Percentiles rank a stretch among this genome's conserved stretches.
phyloP scores from a whole-genome alignment of 23 tunicate species.

The Aplidium turbinatum region DNA sequence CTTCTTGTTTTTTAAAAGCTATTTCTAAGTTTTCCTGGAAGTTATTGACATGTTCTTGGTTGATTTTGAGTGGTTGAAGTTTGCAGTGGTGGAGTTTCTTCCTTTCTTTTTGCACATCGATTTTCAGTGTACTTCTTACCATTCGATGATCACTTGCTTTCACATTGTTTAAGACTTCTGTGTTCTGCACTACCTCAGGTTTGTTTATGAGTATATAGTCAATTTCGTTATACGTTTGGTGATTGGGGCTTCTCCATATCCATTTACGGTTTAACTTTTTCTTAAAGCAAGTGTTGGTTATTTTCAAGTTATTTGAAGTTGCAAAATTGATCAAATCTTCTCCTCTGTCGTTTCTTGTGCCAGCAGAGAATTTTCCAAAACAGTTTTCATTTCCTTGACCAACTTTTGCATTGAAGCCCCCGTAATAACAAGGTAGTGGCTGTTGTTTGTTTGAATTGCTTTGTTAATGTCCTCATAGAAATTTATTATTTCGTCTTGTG shows the following conservation, averaged over 20 bases:
- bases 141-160: constrained; percentile 15
- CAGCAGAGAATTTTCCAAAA: constrained; percentile 1
- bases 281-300: constrained; percentile 5
- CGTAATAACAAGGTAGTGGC: constrained; percentile 6
- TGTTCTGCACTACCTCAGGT: neutral
- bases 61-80: no score
- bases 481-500: neutral
- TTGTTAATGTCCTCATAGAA: constrained; percentile 15
- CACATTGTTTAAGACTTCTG: constrained; percentile 11
- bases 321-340: constrained; percentile 14
- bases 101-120: neutral
- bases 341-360: constrained; percentile 17
- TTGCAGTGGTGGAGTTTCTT: no score
- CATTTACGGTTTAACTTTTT: constrained; percentile 2
- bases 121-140: constrained; percentile 11
- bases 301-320: neutral
- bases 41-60: no score
- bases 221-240: constrained; percentile 13
- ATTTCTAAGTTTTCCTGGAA: no score
- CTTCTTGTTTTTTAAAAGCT: no score
- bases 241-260: constrained; percentile 25
- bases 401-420: constrained; percentile 24
- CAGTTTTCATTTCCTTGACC: constrained; percentile 8
- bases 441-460: constrained; percentile 2
- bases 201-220: constrained; percentile 8